Conservation (phyloP, 2,888 invertebrate species). For the Autographa gamma region DNA sequence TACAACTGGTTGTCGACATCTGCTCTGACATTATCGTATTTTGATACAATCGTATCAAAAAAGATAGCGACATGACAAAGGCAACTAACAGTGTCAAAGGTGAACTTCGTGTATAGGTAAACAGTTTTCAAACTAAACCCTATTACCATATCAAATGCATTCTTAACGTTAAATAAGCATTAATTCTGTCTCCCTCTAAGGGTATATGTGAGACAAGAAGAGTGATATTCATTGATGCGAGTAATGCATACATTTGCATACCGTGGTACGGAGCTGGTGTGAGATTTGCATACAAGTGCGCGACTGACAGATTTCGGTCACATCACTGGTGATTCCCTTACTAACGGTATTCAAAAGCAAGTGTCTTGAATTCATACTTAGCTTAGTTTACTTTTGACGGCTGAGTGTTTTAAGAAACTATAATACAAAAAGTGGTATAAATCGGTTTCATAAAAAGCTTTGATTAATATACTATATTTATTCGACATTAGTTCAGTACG, state of each 20-base stretch:
- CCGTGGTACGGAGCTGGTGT: constrained; percentile 36
- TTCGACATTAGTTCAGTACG: constrained; percentile 10
- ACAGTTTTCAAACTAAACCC: constrained; percentile 53
- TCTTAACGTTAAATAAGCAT: constrained; percentile 51
- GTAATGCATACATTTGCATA: constrained; percentile 63
- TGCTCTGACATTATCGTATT: constrained; percentile 42
- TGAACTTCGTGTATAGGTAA: constrained; percentile 60
- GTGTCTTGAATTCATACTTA: not conserved
- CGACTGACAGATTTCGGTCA: constrained; percentile 67
- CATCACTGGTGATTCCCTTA: constrained; percentile 55
- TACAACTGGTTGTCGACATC: constrained; percentile 47
- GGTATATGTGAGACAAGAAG: constrained; percentile 39
- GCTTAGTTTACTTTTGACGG: not conserved
- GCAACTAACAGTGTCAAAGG: constrained; percentile 65
- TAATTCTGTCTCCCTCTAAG: constrained; percentile 37
- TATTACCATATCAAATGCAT: constrained; percentile 58
- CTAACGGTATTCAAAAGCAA: constrained; percentile 45
- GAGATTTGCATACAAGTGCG: constrained; percentile 67
- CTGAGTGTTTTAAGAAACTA: not conserved
- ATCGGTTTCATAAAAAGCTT: not conserved
- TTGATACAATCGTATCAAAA: constrained; percentile 55
- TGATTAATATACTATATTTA: not conserved
- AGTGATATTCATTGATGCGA: constrained; percentile 54
- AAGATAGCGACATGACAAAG: constrained; percentile 64
- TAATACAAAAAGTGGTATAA: no score